Evolutionary conservation across 2,888 invertebrate genomes (phyloP), one percentile per base, ranked within the genome.

Genomic region (Lepetodrilus schrolli): DNA sequence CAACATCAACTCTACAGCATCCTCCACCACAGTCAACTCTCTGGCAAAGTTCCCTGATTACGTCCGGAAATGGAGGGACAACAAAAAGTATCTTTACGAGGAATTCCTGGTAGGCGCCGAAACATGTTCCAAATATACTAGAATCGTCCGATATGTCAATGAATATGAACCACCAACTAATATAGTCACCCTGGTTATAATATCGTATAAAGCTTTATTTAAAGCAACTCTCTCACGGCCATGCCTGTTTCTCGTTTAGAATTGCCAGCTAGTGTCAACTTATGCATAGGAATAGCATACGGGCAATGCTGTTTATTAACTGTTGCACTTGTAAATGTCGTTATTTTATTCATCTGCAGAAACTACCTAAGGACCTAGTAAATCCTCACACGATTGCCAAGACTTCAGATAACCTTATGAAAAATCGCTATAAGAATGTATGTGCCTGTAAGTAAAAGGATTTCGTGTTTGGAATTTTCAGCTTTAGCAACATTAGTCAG

Each of bases 371-470:
- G 7, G 79, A 78, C 5, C 37, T 81, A 51, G 73, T 70, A 20
- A 76, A 81, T 34, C 77, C 77, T 1, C 76, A 75, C 73, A 79
- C 77, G 36, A 73, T 76, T n/a, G 79, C 81, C 3, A 74, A 73
- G 68, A 74, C 74, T 38, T 49, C 74, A 17, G 75, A 78, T 23
- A 79, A 81, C 43, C 30, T 77, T 4, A 66, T 75, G 2, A 81
- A 81, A 70, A 81, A 81, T 58, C 68, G 81, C 73, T 81, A 79
- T 70, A 81, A 78, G 51, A 78, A 81, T 71, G 78, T 81, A 23
- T 78, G 77, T 36, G 74, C 80, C 20, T 80, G 80, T 80, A 74
- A 76, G 80, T 66, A 5, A 5, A 17, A 17, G 13, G 13, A 17
- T 7, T 8, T 17, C 10, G 13, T 13, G 48, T n/a, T 10, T 21